A percentile compares a stretch with the other conserved stretches of the same genome.
phyloP scores from a whole-genome alignment of 1,140 invertebrate genomes.

The Argopecten irradians region DNA sequence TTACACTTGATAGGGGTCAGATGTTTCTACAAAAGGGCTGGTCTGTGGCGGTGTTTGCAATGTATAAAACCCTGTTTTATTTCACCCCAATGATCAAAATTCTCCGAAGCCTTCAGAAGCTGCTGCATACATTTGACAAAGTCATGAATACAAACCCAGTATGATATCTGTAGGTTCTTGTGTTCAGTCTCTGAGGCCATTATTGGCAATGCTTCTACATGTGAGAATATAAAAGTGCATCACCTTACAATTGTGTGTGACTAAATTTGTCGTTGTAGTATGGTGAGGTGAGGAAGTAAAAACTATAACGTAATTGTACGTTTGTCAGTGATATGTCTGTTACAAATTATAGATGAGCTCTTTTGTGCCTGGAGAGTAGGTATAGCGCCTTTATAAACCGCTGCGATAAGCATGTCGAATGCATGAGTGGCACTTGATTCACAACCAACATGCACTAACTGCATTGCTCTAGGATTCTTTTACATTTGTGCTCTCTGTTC shows the following conservation, averaged over 20 bases:
- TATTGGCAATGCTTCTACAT: background rate
- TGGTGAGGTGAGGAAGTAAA: background rate
- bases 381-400: background rate
- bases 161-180: background rate
- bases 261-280: background rate
- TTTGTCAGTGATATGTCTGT: slow-evolving; percentile 1
- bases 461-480: background rate
- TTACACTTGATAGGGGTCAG: background rate
- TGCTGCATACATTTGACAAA: background rate
- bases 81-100: background rate
- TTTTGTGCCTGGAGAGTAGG: background rate
- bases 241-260: background rate
- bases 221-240: background rate
- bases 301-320: slow-evolving; percentile 6
- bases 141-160: background rate
- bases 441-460: background rate
- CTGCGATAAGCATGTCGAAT: background rate
- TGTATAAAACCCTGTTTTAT: background rate
- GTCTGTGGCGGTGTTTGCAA: background rate
- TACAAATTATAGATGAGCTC: slow-evolving; percentile 22
- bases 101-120: background rate
- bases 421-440: background rate
- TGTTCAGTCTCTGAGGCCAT: background rate
- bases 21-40: background rate
- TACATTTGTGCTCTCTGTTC: background rate